Evolutionary conservation across 1,140 invertebrate genomes (phyloP).

Genomic region (Tetragonula clypearis): DNA sequence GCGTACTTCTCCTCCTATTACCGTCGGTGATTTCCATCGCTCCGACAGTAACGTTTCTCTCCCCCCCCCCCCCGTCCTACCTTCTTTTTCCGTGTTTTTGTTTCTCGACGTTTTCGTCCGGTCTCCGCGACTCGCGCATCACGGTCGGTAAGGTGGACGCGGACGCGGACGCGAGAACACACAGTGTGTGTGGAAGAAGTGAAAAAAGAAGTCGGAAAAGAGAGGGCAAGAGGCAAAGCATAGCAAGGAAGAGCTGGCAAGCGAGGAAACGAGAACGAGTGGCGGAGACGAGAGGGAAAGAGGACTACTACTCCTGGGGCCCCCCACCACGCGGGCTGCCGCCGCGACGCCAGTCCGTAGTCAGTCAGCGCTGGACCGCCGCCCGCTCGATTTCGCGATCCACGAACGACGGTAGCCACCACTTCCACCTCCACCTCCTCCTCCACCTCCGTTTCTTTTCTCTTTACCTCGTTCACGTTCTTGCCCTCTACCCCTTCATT

Average conservation of each 20-base stretch:
- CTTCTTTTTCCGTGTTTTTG: constrained; percentile 4
- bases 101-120: constrained; percentile 6
- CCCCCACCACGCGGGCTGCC: constrained; percentile 77
- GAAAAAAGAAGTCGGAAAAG: constrained; percentile 42
- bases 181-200: constrained; percentile 21
- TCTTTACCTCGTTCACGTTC: constrained; percentile 50
- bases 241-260: constrained; percentile 63
- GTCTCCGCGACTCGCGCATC: constrained; percentile 20
- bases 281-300: constrained; percentile 62
- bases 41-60: background rate
- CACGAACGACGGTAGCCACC: constrained; percentile 68
- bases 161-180: constrained; percentile 16
- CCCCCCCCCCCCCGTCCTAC: background rate
- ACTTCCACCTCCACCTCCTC: constrained; percentile 62
- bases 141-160: constrained; percentile 35
- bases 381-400: constrained; percentile 78
- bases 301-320: constrained; percentile 71
- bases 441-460: constrained; percentile 62
- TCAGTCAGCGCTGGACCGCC: constrained; percentile 83
- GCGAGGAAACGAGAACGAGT: constrained; percentile 66
- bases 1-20: constrained; percentile 1
- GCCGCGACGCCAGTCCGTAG: constrained; percentile 79
- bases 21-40: background rate
- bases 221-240: constrained; percentile 43
- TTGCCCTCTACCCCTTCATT: constrained; percentile 20